Percentiles rank a stretch among this genome's conserved stretches.
phyloP scores from a whole-genome alignment of 2,888 invertebrate genomes.

The Dasypogon diadema region DNA sequence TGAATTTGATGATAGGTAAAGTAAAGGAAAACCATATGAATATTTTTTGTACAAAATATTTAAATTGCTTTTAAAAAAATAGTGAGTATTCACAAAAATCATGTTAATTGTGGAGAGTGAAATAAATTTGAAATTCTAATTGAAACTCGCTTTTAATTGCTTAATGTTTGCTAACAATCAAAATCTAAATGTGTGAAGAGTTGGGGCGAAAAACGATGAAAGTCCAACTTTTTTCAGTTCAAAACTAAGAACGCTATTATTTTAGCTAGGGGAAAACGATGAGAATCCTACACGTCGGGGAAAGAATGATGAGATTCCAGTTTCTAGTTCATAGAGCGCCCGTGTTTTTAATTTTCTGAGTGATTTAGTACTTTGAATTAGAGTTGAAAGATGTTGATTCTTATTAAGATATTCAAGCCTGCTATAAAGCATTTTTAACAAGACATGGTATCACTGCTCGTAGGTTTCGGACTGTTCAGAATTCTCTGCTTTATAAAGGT shows the following conservation, averaged over 20 bases:
- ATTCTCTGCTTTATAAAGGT: neutral
- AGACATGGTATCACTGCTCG: neutral
- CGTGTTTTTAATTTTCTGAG: no score
- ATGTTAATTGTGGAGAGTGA: slow-evolving; percentile 21
- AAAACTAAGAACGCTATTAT: no score
- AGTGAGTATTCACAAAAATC: slow-evolving; percentile 18
- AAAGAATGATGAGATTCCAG: no score
- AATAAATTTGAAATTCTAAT: slow-evolving; percentile 28
- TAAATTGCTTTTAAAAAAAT: slow-evolving; percentile 23
- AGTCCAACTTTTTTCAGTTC: no score
- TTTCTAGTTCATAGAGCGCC: no score
- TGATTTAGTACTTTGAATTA: neutral
- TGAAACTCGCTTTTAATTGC: neutral
- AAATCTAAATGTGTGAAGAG: no score
- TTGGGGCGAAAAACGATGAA: no score
- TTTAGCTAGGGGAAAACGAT: no score
- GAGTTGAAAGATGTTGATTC: neutral
- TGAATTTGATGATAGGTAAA: slow-evolving; percentile 8
- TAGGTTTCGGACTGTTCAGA: neutral
- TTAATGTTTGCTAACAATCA: neutral
- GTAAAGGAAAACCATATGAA: slow-evolving; percentile 17
- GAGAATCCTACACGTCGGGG: no score
- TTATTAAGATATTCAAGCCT: neutral
- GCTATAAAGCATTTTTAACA: neutral
- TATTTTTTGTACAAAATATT: slow-evolving; percentile 48